Evolutionary conservation across 2,888 invertebrate genomes (phyloP).

Genomic region (Schrankia costaestrigalis): DNA sequence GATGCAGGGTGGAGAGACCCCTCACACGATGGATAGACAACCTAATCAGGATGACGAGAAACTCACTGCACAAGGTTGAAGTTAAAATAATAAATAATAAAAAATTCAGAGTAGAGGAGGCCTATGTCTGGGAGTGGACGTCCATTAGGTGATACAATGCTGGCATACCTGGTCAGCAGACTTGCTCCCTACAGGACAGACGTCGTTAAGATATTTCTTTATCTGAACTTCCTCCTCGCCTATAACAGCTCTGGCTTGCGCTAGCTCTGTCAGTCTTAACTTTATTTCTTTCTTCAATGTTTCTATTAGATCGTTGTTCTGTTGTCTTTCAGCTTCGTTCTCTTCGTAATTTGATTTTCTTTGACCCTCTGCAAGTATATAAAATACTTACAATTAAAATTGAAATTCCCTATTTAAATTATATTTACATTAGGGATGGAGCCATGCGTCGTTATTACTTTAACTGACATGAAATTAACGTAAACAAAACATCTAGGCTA

Average conservation of each 20-base stretch:
- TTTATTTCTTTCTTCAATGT: constrained; percentile 88
- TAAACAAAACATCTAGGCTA: too few relatives aligned
- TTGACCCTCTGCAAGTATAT: constrained; percentile 85
- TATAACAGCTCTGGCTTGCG: constrained; percentile 76
- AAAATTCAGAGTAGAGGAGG: background rate
- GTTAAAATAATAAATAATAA: too few relatives aligned
- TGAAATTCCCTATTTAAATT: too few relatives aligned
- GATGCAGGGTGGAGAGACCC: too few relatives aligned
- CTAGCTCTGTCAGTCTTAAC: constrained; percentile 81
- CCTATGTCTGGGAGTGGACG: background rate
- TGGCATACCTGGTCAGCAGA: constrained; percentile 64
- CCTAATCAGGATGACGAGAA: too few relatives aligned
- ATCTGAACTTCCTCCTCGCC: constrained; percentile 69
- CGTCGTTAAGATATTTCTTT: constrained; percentile 68
- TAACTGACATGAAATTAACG: too few relatives aligned
- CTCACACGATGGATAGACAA: too few relatives aligned
- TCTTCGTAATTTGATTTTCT: constrained; percentile 91
- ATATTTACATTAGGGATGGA: too few relatives aligned
- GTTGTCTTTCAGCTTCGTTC: constrained; percentile 86
- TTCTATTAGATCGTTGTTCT: constrained; percentile 85
- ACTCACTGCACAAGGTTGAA: too few relatives aligned
- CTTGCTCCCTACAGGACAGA: constrained; percentile 67
- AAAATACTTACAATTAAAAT: too few relatives aligned
- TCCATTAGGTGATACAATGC: background rate
- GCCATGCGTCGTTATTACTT: too few relatives aligned